Base-by-base conservation (phyloP, 2,888 invertebrate genomes). In the Drosophila longiperda region DNA sequence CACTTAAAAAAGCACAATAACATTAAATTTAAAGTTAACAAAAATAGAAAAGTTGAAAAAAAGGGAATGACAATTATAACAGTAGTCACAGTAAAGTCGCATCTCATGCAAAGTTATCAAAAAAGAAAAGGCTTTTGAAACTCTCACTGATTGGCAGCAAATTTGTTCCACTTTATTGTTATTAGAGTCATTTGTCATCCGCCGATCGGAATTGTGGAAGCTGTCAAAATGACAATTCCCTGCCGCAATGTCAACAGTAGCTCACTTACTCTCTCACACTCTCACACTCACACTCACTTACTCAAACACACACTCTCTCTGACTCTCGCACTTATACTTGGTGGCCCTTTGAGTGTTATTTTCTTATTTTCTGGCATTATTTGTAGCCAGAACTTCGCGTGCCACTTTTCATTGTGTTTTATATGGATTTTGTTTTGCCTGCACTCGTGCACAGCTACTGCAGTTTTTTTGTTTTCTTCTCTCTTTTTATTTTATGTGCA, bases 141-240 rank as follows among this genome's bases (percentile, higher is more conserved):
- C 78, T 73, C 64, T 67, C 60, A 55, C 55, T 75, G 74, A 78
- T 68, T 79, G 68, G 60, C 69, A 66, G 50, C 66, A 66, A 78
- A 78, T 70, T 53, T 78, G 78, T 65, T 71, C 71, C 78, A 78
- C 71, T 78, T 78, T 59, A 52, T 64, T 73, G 45, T 70, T 74
- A 45, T 64, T 69, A 60, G 60, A 62, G 59, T 57, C 66, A 72
- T 73, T 74, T 58, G 60, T 71, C 65, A 70, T 70, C 50, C 54
- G 62, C 36, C 59, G 69, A 65, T 76, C 64, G 72, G 45, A 48
- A 73, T 74, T 70, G 70, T 78, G 78, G 74, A 70, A 66, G 70
- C 74, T 78, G 78, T 74, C 74, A 70, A 78, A 78, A 74, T 78
- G 74, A 78, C 66, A 78, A 78, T 78, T 78, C 73, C 63, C 55